These are phyloP conservation scores for Aurelia sp. DNA, from an alignment of 30 jellyfish, hydroid and myxozoan species.

Conservation along the genomic window DNA sequence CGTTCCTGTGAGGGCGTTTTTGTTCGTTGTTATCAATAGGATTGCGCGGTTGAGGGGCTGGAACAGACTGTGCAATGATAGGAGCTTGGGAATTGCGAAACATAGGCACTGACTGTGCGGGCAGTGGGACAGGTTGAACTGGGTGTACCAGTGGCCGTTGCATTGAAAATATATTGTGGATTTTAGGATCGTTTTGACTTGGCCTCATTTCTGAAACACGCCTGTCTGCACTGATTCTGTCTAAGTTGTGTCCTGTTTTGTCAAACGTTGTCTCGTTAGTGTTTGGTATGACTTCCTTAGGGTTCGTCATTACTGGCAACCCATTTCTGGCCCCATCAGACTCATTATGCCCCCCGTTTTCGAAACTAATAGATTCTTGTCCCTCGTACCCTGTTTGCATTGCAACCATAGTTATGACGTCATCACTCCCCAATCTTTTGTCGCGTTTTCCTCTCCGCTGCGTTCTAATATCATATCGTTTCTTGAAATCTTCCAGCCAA, in stretches of 20 bases:
- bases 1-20: background rate
- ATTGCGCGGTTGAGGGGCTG: background rate
- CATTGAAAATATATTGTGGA: constrained; percentile 41
- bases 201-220: background rate
- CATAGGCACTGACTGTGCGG: constrained; percentile 17
- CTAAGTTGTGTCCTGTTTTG: background rate
- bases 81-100: constrained; percentile 12
- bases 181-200: constrained; percentile 14
- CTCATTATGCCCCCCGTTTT: background rate
- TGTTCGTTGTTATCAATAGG: constrained; percentile 1
- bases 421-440: background rate
- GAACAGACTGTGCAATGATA: background rate
- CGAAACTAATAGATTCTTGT: background rate
- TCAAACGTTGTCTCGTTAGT: background rate
- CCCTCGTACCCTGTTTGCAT: constrained; percentile 1
- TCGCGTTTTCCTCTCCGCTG: constrained; percentile 24
- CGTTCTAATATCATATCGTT: constrained; percentile 44
- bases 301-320: background rate
- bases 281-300: background rate
- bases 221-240: background rate
- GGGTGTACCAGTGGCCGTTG: constrained; percentile 35
- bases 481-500: constrained; percentile 69
- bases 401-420: constrained; percentile 63
- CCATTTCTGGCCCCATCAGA: background rate
- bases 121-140: constrained; percentile 35